Conservation (phyloP, 2,888 invertebrate species). For the Tiliacea aurago region DNA sequence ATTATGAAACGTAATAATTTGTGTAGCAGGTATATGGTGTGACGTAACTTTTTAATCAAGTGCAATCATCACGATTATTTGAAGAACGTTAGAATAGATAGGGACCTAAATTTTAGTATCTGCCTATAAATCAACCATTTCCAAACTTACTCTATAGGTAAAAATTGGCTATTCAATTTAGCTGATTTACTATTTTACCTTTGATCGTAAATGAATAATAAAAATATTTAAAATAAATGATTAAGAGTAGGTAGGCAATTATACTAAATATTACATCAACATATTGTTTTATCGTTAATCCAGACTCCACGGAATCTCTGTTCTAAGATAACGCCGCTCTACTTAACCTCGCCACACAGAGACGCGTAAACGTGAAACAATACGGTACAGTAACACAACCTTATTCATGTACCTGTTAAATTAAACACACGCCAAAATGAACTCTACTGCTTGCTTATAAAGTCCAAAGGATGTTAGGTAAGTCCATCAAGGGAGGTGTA, state of each 20-base stretch:
- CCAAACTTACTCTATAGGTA: not conserved
- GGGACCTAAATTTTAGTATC: not conserved
- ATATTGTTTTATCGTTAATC: conserved; percentile 78
- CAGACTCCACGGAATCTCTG: conserved; percentile 87
- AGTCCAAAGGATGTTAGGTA: conserved; percentile 63
- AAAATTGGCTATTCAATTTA: not conserved
- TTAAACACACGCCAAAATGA: conserved; percentile 60
- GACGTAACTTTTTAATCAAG: conserved; percentile 44
- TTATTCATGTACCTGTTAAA: conserved; percentile 75
- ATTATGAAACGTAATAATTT: conserved; percentile 84
- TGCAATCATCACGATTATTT: conserved; percentile 26
- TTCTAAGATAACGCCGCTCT: conserved; percentile 90
- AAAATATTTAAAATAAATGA: conserved; percentile 17
- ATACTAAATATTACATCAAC: conserved; percentile 58
- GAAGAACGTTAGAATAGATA: not conserved
- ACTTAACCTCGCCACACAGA: conserved; percentile 90
- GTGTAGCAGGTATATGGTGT: conserved; percentile 55
- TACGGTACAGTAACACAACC: conserved; percentile 88
- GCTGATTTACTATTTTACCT: not conserved
- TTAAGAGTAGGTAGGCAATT: conserved; percentile 24
- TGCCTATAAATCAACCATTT: not conserved
- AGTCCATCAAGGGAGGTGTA: conserved; percentile 69
- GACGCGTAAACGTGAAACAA: conserved; percentile 90
- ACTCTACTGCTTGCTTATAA: conserved; percentile 70
- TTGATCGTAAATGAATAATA: not conserved